A percentile compares a stretch with the other conserved stretches of the same genome.
Conservation (phyloP, 2,797 vertebrate genomes). For the Melanotaenia nigrans region DNA sequence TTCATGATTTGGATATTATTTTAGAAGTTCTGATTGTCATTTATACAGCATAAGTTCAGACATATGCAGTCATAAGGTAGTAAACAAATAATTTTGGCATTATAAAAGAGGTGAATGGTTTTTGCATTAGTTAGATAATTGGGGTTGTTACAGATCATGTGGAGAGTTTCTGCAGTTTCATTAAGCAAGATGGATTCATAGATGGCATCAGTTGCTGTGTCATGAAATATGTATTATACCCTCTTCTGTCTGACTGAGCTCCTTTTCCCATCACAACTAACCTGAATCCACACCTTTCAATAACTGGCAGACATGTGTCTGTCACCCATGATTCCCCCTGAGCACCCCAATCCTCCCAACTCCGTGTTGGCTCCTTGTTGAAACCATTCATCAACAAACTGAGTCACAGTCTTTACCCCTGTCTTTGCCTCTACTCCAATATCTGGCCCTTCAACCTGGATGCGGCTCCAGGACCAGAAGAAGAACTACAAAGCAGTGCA, state of each 20-base stretch:
- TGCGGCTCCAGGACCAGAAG: constrained; percentile 91
- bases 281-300: constrained; percentile 38
- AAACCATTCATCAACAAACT: constrained; percentile 59
- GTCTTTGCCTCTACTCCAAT: constrained; percentile 64
- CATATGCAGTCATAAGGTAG: not conserved
- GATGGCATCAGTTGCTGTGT: constrained; percentile 61
- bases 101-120: not conserved
- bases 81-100: not conserved
- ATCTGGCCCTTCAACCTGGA: constrained; percentile 51
- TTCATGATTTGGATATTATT: not conserved
- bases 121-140: not conserved
- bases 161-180: constrained; percentile 1
- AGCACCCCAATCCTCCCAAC: constrained; percentile 22
- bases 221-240: constrained; percentile 32
- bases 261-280: constrained; percentile 49
- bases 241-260: constrained; percentile 36
- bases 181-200: constrained; percentile 21
- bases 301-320: constrained; percentile 56
- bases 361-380: constrained; percentile 48
- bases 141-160: not conserved
- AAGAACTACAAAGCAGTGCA: constrained; percentile 93
- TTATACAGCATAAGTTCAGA: not conserved
- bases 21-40: not conserved
- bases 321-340: constrained; percentile 35
- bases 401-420: constrained; percentile 74